Percentiles rank a stretch among this genome's conserved stretches.
These are phyloP conservation scores for Lepus townsendii DNA, from an alignment of 2,797 vertebrate genomes.

Conservation along the genomic window DNA sequence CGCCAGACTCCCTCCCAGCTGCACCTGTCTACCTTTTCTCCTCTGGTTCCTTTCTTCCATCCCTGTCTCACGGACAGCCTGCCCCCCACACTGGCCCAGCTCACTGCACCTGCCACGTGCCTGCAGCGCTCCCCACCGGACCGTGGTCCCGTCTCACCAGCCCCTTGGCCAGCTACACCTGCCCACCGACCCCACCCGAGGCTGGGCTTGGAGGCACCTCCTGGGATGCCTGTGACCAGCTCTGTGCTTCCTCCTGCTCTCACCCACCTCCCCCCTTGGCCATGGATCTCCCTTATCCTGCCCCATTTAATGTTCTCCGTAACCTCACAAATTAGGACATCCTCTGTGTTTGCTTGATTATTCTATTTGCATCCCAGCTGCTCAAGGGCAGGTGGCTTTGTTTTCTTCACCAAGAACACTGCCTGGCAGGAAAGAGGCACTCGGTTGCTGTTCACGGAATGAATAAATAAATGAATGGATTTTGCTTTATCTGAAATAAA, in stretches of 20 bases:
- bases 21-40: not conserved
- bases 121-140: too few relatives aligned
- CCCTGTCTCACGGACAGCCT: not conserved
- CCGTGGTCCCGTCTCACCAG: not conserved
- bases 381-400: not conserved
- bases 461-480: not conserved
- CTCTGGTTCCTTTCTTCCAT: not conserved
- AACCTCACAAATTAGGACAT: not conserved
- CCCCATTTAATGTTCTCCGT: not conserved
- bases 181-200: not conserved
- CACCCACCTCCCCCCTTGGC: not conserved
- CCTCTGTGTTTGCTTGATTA: not conserved
- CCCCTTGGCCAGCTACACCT: not conserved
- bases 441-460: not conserved
- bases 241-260: accelerated
- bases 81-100: too few relatives aligned
- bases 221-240: accelerated
- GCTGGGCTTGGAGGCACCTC: not conserved
- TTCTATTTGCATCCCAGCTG: not conserved
- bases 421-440: not conserved
- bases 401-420: not conserved
- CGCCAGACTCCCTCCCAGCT: not conserved
- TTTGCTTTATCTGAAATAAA: not conserved
- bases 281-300: not conserved
- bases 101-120: too few relatives aligned